Evolutionary conservation across 2,888 invertebrate genomes (phyloP), one percentile per base, ranked within the genome.

Genomic region (Drosophila cognata): DNA sequence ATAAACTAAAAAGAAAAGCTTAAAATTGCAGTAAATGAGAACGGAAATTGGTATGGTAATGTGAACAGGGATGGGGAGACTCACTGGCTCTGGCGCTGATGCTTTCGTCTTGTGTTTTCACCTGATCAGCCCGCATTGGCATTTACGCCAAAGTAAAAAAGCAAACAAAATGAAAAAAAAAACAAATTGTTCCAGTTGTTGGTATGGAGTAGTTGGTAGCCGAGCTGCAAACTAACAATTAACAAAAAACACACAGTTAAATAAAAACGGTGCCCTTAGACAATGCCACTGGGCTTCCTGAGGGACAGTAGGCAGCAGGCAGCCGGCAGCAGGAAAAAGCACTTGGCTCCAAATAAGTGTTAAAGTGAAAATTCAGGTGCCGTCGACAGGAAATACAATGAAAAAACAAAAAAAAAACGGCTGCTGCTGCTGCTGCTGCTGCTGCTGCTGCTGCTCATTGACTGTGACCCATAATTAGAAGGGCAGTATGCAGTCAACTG

Each of bases 51-150:
- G 50, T 62, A 38, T 50, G 74, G 28, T 58, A 61, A 50, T 59
- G 71, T 53, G 66, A 63, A 48, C 3, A 21, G 29, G 25, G n/a
- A 18, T 28, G 16, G 35, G n/a, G 50, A 46, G 63, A 62, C 51
- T 56, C 25, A 31, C 41, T 67, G 41, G 52, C 28, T 21, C 51
- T 62, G 69, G 55, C 56, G 57, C 56, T 50, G 59, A 41, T 63
- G 58, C 43, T 43, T 58, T 57, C 51, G 41, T 52, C 41, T 46
- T 61, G 35, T 77, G 74, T 87, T 91, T 92, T 90, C 92, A 91
- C 92, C 92, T 92, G 91, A 91, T 92, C 91, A 73, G 73, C 91
- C 91, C 91, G 91, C 91, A 91, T 91, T 71, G 77, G 68, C 77
- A 84, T 91, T 91, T 79, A 55, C 87, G 79, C 72, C 81, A 81